Base-by-base conservation (phyloP, 2,888 invertebrate genomes). In the Rotaria socialis region DNA sequence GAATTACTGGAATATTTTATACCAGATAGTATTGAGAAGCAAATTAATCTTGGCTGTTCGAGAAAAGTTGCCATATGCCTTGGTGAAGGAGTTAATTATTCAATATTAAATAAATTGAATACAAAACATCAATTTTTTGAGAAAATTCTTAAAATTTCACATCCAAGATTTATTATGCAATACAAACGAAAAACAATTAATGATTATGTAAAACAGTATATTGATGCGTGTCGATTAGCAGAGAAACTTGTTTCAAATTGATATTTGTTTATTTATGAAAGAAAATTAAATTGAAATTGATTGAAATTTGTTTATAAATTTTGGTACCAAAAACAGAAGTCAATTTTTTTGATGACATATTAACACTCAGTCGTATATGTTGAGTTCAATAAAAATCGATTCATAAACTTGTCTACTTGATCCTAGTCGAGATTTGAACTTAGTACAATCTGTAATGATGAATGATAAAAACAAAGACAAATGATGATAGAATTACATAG, bases 151-250 rank as follows among this genome's bases (percentile, higher is more conserved):
- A 80, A 80, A 80, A 10, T 80, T n/a, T 22, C 80, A 47, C 80
- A 80, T 47, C 80, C 80, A n/a, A 22, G 80, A 43, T 80, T 47
- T 47, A 80, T 80, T 47, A 80, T 80, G 80, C 80, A 80, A 47
- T 80, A 80, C 47, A 80, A 80, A 80, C 80, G 47, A 47, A 24
- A 80, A 47, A 24, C 24, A 1, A 80, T 80, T 80, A 22, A 80
- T 0, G 14, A 22, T n/a, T 80, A 80, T n/a, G 19, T 80, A 10
- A 16, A 80, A 80, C 43, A 80, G 47, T 80, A 80, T 47, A 47
- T 80, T 47, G n/a, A 80, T 47, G 43, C 47, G n/a, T 80, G 80
- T n/a, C 80, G 47, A 47, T 47, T 80, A 47, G 80, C 80, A 43
- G 10, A 19, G n/a, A 80, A 24, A 80, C 19, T 67, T 19, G 35